phyloP scores from a whole-genome alignment of 2,797 vertebrate species.

The Columba guinea region DNA sequence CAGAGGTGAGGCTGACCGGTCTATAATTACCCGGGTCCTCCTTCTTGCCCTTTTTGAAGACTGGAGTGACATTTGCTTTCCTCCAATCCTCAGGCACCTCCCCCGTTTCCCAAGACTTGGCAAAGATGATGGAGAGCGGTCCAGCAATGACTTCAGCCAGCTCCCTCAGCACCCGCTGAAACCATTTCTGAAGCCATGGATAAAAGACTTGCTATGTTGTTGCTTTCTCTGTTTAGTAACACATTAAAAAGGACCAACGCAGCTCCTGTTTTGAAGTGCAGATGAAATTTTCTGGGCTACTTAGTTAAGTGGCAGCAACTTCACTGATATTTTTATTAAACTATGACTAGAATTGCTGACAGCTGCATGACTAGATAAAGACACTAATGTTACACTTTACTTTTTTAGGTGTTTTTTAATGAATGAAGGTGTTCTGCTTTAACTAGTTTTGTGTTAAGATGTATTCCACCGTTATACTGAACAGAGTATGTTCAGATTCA shows the following conservation, averaged over 20 bases:
- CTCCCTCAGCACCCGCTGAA: too few relatives aligned
- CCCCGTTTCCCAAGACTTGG: too few relatives aligned
- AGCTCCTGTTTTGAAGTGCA: not conserved
- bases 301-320: not conserved
- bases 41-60: too few relatives aligned
- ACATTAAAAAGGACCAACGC: not conserved
- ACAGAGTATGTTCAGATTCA: not conserved
- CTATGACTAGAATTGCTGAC: not conserved
- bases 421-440: not conserved
- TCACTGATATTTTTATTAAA: not conserved
- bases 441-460: not conserved
- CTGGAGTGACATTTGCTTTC: too few relatives aligned
- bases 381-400: not conserved
- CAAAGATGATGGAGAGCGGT: too few relatives aligned
- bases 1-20: too few relatives aligned
- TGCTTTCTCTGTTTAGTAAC: not conserved
- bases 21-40: too few relatives aligned
- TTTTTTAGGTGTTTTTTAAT: not conserved
- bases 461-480: not conserved
- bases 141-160: too few relatives aligned
- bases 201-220: conserved; percentile 1
- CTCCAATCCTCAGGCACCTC: too few relatives aligned
- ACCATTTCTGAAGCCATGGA: not conserved
- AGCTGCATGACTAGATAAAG: not conserved
- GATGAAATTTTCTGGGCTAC: not conserved